These are phyloP conservation scores for Porites divaricata DNA, from an alignment of 92 coral and sea anemone species.

Conservation along the genomic window DNA sequence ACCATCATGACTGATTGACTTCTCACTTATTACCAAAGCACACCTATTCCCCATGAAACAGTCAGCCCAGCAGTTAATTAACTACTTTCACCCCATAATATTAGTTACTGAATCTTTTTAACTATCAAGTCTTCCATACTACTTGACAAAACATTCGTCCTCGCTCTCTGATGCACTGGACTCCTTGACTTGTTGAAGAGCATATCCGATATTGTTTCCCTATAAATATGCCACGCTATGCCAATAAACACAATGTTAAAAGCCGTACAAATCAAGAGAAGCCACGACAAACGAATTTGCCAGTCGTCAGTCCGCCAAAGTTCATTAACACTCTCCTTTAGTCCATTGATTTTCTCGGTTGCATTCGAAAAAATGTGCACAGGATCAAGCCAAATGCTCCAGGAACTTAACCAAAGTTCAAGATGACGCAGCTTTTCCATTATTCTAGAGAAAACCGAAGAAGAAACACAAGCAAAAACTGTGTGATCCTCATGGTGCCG, in stretches of 20 bases:
- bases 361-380: constrained; percentile 20
- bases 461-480: neutral
- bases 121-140: constrained; percentile 79
- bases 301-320: constrained; percentile 84
- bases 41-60: no score
- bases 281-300: constrained; percentile 91
- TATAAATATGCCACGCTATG: constrained; percentile 85
- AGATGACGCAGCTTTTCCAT: constrained; percentile 30
- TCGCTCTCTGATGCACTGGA: constrained; percentile 50
- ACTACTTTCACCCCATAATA: no score
- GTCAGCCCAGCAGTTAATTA: no score
- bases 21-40: no score
- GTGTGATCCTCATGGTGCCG: neutral
- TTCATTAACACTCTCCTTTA: constrained; percentile 23
- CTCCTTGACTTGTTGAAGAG: constrained; percentile 80
- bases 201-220: constrained; percentile 78
- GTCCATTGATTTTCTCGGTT: neutral
- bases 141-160: constrained; percentile 25
- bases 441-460: neutral
- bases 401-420: constrained; percentile 30
- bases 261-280: constrained; percentile 73
- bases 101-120: constrained; percentile 71
- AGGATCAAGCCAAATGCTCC: constrained; percentile 28
- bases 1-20: no score
- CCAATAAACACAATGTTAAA: constrained; percentile 83